These are phyloP conservation scores for Silurus asotus DNA, from an alignment of 2,113 vertebrate genomes.

Conservation along the genomic window DNA sequence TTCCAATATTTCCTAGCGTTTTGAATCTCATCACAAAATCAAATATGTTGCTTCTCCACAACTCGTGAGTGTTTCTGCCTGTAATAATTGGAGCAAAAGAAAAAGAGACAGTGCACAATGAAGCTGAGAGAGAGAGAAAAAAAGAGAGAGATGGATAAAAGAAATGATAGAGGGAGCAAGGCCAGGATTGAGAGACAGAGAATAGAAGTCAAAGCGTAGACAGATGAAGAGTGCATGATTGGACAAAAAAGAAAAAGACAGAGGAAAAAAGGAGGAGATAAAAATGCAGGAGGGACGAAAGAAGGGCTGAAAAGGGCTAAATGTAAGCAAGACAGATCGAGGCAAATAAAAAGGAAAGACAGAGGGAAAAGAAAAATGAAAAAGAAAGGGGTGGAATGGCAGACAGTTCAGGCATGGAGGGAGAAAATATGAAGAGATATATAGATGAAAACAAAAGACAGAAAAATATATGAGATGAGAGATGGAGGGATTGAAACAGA, in stretches of 20 bases:
- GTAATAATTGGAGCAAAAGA: conserved; percentile 21
- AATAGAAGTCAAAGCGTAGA: not conserved
- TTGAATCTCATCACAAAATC: conserved; percentile 20
- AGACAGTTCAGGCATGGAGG: not conserved
- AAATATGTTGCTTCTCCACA: not conserved
- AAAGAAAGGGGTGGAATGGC: not conserved
- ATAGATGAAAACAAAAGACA: too few species aligned
- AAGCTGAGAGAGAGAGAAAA: not conserved
- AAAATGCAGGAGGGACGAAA: not conserved
- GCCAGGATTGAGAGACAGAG: not conserved
- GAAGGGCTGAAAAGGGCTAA: not conserved
- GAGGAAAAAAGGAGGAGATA: not conserved
- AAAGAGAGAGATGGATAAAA: not conserved
- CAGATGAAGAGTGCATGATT: not conserved
- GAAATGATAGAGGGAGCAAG: not conserved
- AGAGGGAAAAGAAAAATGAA: not conserved
- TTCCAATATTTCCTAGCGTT: conserved; percentile 4
- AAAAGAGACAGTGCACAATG: not conserved
- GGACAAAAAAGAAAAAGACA: not conserved
- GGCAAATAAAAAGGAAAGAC: not conserved
- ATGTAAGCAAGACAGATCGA: not conserved
- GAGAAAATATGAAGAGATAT: not conserved
- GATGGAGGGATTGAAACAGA: not conserved
- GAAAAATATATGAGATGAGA: too few species aligned
- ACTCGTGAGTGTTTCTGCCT: not conserved